Conservation (phyloP, 2,113 vertebrate genomes). For the Esox niger region DNA sequence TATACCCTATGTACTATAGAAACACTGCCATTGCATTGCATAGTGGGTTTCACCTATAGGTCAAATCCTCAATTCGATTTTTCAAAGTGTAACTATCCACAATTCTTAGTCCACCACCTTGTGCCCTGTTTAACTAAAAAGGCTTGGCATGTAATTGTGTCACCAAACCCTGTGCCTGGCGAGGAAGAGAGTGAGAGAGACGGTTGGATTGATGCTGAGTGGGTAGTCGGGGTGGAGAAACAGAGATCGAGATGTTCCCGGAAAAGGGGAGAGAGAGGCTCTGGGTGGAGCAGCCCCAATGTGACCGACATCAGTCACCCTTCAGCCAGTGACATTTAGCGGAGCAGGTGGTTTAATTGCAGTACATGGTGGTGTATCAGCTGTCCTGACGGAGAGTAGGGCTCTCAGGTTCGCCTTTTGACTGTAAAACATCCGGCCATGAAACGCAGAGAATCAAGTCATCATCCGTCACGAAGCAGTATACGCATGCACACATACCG, state of each 20-base stretch:
- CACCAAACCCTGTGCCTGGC: constrained; percentile 50
- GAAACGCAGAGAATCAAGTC: background rate
- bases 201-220: constrained; percentile 1
- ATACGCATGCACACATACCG: constrained; percentile 10
- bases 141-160: constrained; percentile 35
- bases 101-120: constrained; percentile 1
- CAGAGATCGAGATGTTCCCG: background rate
- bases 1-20: too few species aligned
- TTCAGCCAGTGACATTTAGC: constrained; percentile 26
- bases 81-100: constrained; percentile 16
- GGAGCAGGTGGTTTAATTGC: background rate
- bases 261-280: constrained; percentile 7
- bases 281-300: background rate
- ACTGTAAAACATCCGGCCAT: constrained; percentile 3
- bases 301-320: constrained; percentile 21
- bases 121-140: constrained; percentile 39
- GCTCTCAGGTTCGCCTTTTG: background rate
- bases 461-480: background rate
- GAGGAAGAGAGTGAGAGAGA: constrained; percentile 22
- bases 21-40: too few species aligned
- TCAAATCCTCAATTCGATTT: constrained; percentile 4
- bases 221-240: constrained; percentile 24
- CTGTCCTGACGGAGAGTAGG: constrained; percentile 18
- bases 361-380: constrained; percentile 16
- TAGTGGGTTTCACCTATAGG: background rate